Percentiles rank a stretch among this genome's conserved stretches.
Conservation (phyloP, 2,888 invertebrate species). For the Epinotia brunnichana region DNA sequence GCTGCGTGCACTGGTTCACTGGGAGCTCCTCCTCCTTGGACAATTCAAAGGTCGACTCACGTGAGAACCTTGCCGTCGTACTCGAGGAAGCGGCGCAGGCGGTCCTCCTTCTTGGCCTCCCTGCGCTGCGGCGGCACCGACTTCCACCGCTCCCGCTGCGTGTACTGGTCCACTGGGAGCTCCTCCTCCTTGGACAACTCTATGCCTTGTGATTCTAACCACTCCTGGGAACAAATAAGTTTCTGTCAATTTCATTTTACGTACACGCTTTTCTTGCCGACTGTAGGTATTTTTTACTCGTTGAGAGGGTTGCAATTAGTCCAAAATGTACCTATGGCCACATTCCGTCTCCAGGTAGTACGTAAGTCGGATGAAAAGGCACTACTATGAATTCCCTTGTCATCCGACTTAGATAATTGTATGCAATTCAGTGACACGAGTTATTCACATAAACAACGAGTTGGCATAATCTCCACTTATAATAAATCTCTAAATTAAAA, state of each 20-base stretch:
- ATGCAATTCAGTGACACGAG: too few relatives aligned
- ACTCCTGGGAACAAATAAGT: constrained; percentile 83
- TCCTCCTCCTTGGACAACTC: constrained; percentile 87
- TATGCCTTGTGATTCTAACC: constrained; percentile 92
- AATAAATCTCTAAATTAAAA: too few relatives aligned
- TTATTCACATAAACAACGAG: too few relatives aligned
- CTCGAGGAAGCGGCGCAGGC: constrained; percentile 87
- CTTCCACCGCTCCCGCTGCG: constrained; percentile 77
- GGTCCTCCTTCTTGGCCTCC: constrained; percentile 57
- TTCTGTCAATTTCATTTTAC: not conserved
- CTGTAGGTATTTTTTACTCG: not conserved
- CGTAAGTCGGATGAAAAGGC: too few relatives aligned
- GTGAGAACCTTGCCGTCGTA: constrained; percentile 91
- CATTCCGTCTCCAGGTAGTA: too few relatives aligned
- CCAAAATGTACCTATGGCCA: too few relatives aligned
- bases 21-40: too few relatives aligned
- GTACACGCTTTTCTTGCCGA: not conserved
- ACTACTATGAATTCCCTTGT: too few relatives aligned
- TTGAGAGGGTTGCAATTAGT: too few relatives aligned
- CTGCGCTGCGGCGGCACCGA: constrained; percentile 62
- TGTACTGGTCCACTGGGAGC: constrained; percentile 88
- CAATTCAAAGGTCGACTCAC: constrained; percentile 74
- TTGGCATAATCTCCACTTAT: too few relatives aligned
- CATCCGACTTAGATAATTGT: too few relatives aligned
- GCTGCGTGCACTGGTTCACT: too few relatives aligned